Evolutionary conservation across 2,888 invertebrate species (phyloP), one percentile per base, ranked within the genome.

Genomic region (Metopia argyrocephala): DNA sequence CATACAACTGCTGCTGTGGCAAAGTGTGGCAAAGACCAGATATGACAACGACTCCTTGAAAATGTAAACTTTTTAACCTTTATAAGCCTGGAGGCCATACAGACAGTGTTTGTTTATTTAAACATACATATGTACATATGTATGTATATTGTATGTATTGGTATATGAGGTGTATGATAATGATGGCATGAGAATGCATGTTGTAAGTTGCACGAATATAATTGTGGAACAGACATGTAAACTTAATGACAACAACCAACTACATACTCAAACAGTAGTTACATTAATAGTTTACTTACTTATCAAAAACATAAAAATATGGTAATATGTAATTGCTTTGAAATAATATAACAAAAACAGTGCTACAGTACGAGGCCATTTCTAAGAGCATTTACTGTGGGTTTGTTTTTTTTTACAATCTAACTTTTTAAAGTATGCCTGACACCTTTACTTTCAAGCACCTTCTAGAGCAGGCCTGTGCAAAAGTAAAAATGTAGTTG

Each of bases 31-130:
- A 21, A 38, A 50, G 59, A 56, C 52, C 65, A 61, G 50, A 38
- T 54, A 76, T 71, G 75, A 78, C 78, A 82, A 82, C 78, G 78
- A 82, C 76, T 79, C 71, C 71, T 82, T 82, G 38, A 82, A 66
- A 78, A 68, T 68, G 57, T 73, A 71, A 82, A 73, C 78, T 82
- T 52, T 78, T 68, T 78, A 75, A 78, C 74, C 78, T 76, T 69
- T 76, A 71, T 65, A 20, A 28, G 71, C 62, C 75, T 61, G 54
- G 21, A 78, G 78, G 78, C 78, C 65, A 78, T 52, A 59, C 46
- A 71, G 31, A 38, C 71, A 48, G 28, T 71, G 68, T 76, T 23
- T 62, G 52, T 54, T 54, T 15, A 9, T 21, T 38, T 61, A 25
- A 20, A 31, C 28, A 20, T 56, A 38, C 1, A 5, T 31, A 52